These are phyloP conservation scores for Emydura subglobosa DNA, from an alignment of 2,113 vertebrate genomes.

Conservation along the genomic window DNA sequence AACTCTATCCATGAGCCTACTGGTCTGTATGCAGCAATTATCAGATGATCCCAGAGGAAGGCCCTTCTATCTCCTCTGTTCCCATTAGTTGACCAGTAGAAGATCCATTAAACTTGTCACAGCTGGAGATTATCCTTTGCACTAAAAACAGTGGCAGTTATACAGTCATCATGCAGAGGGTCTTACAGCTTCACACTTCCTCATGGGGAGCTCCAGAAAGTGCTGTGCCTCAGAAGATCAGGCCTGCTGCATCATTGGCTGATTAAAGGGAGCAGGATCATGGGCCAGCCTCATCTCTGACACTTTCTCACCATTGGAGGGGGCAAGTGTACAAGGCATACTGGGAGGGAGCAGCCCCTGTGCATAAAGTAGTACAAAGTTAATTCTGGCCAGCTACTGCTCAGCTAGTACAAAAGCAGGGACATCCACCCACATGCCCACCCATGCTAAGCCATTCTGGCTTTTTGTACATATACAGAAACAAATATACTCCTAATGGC, in stretches of 20 bases:
- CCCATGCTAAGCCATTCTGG: neutral
- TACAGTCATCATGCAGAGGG: neutral
- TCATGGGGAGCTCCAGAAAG: neutral
- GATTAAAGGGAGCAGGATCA: no score
- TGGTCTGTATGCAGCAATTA: neutral
- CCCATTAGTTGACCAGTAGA: neutral
- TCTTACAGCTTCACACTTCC: neutral
- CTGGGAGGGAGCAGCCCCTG: no score
- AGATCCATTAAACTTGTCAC: neutral
- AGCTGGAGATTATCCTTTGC: neutral
- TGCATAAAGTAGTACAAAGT: no score
- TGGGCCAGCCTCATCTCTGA: no score
- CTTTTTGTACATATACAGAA: neutral
- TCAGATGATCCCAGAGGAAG: neutral
- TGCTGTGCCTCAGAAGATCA: neutral
- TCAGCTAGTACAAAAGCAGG: no score
- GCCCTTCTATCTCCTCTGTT: neutral
- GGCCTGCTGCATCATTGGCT: neutral
- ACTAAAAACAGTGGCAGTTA: neutral
- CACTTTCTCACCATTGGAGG: no score
- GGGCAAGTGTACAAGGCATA: no score
- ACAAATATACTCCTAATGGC: neutral
- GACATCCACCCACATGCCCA: neutral
- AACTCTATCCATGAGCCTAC: neutral
- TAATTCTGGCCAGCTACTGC: no score